These are phyloP conservation scores for Stenchaetothrips biformis DNA, from an alignment of 2,888 invertebrate species.

Conservation along the genomic window DNA sequence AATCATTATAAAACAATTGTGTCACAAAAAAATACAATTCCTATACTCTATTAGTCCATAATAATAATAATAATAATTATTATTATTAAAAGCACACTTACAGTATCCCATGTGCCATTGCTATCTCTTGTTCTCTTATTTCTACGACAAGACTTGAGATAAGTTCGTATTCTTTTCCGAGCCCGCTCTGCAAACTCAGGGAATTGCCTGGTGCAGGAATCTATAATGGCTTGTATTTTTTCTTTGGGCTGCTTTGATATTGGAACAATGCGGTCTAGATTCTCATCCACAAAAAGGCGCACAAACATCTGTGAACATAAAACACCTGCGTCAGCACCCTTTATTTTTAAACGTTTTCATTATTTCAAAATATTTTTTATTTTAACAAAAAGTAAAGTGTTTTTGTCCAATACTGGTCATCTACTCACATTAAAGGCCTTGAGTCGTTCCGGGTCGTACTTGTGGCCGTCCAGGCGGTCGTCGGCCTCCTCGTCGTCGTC, in stretches of 20 bases:
- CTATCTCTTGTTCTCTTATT: slow-evolving; percentile 89
- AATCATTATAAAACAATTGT: slow-evolving; percentile 39
- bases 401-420: slow-evolving; percentile 38
- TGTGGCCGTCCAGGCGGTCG: slow-evolving; percentile 82
- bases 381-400: not conserved
- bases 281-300: slow-evolving; percentile 92
- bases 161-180: slow-evolving; percentile 89
- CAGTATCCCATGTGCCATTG: slow-evolving; percentile 60
- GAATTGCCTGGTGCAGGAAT: slow-evolving; percentile 93
- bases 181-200: slow-evolving; percentile 95
- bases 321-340: not conserved
- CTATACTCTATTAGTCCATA: slow-evolving; percentile 26
- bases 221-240: slow-evolving; percentile 95
- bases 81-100: slow-evolving; percentile 31
- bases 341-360: not conserved
- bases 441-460: slow-evolving; percentile 86
- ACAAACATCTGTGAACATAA: slow-evolving; percentile 80
- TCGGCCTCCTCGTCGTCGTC: slow-evolving; percentile 89
- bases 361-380: not conserved
- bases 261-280: slow-evolving; percentile 91
- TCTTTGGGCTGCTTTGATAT: slow-evolving; percentile 97
- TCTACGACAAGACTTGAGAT: slow-evolving; percentile 89
- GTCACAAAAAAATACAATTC: slow-evolving; percentile 6
- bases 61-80: slow-evolving; percentile 26
- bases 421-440: slow-evolving; percentile 89